phyloP scores from a whole-genome alignment of 2,113 vertebrate species.

The Cavia aperea region DNA sequence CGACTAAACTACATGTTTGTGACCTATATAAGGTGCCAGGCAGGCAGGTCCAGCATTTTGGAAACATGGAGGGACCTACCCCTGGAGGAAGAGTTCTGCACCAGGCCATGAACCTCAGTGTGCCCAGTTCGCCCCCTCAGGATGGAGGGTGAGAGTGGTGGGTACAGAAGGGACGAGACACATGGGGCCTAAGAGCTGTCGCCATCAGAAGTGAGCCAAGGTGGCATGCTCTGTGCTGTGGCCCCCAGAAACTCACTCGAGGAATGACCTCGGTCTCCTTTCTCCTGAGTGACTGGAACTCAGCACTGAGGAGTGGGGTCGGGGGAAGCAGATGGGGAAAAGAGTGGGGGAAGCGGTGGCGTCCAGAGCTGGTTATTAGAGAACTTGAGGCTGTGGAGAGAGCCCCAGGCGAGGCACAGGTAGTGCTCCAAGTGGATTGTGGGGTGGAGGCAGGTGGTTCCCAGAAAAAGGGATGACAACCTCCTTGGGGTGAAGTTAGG shows the following conservation, averaged over 20 bases:
- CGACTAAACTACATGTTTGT: slow-evolving; percentile 54
- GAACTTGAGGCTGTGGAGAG: neutral
- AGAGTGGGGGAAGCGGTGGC: neutral
- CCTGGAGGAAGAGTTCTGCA: slow-evolving; percentile 50
- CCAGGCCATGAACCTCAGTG: slow-evolving; percentile 48
- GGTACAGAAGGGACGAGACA: neutral
- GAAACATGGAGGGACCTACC: slow-evolving; percentile 81
- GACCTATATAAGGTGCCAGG: slow-evolving; percentile 62
- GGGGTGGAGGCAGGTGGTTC: slow-evolving; percentile 22
- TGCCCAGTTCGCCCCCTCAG: slow-evolving; percentile 41
- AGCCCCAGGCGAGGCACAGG: neutral
- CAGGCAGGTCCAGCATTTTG: slow-evolving; percentile 68
- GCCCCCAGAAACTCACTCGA: slow-evolving; percentile 43
- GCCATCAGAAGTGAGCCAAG: slow-evolving; percentile 43
- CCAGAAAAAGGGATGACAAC: neutral
- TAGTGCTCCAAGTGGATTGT: neutral
- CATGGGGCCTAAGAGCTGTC: slow-evolving; percentile 7
- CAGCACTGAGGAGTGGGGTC: neutral
- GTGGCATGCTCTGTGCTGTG: slow-evolving; percentile 50
- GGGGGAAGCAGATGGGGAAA: neutral
- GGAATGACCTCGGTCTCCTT: slow-evolving; percentile 46
- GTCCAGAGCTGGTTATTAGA: neutral
- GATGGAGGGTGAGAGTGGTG: neutral
- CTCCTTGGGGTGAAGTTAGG: slow-evolving; percentile 31
- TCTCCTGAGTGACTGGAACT: slow-evolving; percentile 56